Percentiles rank a stretch among this genome's conserved stretches.
Evolutionary conservation across 2,113 vertebrate genomes (phyloP).

Genomic region (Gavia stellata): DNA sequence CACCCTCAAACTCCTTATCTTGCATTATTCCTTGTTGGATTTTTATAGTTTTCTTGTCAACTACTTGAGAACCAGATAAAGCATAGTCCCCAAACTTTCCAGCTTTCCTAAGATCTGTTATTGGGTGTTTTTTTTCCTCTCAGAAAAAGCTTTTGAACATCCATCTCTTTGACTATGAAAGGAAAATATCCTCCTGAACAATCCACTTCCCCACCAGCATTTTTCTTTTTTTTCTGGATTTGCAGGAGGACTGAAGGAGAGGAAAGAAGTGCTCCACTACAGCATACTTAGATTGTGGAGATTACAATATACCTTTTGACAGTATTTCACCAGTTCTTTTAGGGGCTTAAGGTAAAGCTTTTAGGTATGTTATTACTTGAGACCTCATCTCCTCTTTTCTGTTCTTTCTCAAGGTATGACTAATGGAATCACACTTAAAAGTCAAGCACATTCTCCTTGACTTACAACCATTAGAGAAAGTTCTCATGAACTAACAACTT

Average conservation of each 20-base stretch:
- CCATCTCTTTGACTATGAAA: neutral
- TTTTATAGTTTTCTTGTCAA: neutral
- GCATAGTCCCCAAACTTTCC: neutral
- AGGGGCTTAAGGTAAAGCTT: neutral
- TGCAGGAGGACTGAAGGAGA: neutral
- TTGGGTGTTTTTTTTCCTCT: neutral
- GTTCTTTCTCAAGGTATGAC: neutral
- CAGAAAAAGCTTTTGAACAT: neutral
- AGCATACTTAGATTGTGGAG: neutral
- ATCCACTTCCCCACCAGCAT: neutral
- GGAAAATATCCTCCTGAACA: neutral
- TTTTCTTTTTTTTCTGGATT: neutral
- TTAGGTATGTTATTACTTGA: neutral
- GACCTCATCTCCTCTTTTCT: neutral
- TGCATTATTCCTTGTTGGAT: neutral
- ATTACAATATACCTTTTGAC: neutral
- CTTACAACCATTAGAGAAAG: neutral
- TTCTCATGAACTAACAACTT: neutral
- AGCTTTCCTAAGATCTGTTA: neutral
- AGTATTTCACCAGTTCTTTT: neutral
- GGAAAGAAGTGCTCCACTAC: neutral
- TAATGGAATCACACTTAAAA: neutral
- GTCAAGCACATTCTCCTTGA: neutral
- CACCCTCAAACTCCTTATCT: neutral
- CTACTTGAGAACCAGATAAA: neutral